Evolutionary conservation across 2,797 vertebrate genomes (phyloP).

Genomic region (Hydrocynus forskahlii): DNA sequence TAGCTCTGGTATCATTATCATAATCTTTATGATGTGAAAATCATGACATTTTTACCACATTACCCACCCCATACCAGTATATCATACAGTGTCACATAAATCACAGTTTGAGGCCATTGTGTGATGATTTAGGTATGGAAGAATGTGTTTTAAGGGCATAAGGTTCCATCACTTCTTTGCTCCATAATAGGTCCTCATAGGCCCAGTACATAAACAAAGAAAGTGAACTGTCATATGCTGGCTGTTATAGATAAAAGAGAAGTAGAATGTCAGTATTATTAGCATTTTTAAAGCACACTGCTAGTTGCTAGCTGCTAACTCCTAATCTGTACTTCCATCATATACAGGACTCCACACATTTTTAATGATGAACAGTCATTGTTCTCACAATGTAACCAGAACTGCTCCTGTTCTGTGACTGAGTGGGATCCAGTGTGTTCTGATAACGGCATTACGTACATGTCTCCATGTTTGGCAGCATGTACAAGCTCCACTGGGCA

Average conservation of each 20-base stretch:
- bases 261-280: neutral
- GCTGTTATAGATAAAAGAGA: neutral
- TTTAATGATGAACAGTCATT: conserved; percentile 69
- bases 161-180: too few species aligned
- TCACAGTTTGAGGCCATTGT: too few species aligned
- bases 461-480: conserved; percentile 91
- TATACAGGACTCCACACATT: conserved; percentile 74
- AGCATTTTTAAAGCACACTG: neutral
- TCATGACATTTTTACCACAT: too few species aligned
- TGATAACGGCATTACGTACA: conserved; percentile 83
- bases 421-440: conserved; percentile 94
- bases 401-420: conserved; percentile 80
- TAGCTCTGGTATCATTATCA: too few species aligned
- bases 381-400: conserved; percentile 82
- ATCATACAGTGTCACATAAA: too few species aligned
- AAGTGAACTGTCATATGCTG: too few species aligned
- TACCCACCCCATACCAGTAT: too few species aligned
- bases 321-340: neutral
- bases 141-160: too few species aligned
- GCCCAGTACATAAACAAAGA: too few species aligned
- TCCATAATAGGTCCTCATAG: too few species aligned
- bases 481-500: conserved; percentile 81
- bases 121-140: too few species aligned
- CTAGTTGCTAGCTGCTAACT: neutral
- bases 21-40: too few species aligned